Evolutionary conservation across 2,888 invertebrate genomes (phyloP).

Genomic region (Entomobrya multifasciata): DNA sequence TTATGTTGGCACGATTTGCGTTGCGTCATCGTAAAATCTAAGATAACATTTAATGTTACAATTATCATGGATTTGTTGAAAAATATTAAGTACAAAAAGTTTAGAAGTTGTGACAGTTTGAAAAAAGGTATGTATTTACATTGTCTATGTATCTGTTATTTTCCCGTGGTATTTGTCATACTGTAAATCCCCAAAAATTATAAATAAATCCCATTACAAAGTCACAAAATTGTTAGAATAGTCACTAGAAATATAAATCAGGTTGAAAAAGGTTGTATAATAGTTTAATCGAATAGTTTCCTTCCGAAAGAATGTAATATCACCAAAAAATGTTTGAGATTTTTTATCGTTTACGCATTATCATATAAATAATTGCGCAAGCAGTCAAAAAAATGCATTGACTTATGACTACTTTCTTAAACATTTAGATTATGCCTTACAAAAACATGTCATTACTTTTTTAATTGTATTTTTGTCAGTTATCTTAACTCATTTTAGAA

Average conservation of each 20-base stretch:
- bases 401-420: constrained; percentile 55
- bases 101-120: too few relatives aligned
- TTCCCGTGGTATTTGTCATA: constrained; percentile 18
- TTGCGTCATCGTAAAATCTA: constrained; percentile 43
- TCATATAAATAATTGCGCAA: not conserved
- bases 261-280: too few relatives aligned
- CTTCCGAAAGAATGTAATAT: constrained; percentile 34
- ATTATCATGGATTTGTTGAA: constrained; percentile 5
- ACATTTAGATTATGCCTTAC: not conserved
- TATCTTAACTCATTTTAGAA: not conserved
- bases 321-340: constrained; percentile 31
- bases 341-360: not conserved
- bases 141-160: not conserved
- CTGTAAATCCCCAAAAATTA: constrained; percentile 12
- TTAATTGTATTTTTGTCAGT: not conserved
- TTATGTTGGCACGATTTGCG: constrained; percentile 58
- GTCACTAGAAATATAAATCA: constrained; percentile 55
- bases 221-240: constrained; percentile 36
- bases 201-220: constrained; percentile 22
- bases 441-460: constrained; percentile 39
- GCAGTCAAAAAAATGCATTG: constrained; percentile 52
- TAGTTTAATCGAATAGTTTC: constrained; percentile 55
- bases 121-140: not conserved
- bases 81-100: not conserved
- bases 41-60: not conserved